Evolutionary conservation across 37 sponge, comb jelly and placozoan genomes (phyloP), one percentile per base, ranked within the genome.

Genomic region (Aplysina aerophoba): DNA sequence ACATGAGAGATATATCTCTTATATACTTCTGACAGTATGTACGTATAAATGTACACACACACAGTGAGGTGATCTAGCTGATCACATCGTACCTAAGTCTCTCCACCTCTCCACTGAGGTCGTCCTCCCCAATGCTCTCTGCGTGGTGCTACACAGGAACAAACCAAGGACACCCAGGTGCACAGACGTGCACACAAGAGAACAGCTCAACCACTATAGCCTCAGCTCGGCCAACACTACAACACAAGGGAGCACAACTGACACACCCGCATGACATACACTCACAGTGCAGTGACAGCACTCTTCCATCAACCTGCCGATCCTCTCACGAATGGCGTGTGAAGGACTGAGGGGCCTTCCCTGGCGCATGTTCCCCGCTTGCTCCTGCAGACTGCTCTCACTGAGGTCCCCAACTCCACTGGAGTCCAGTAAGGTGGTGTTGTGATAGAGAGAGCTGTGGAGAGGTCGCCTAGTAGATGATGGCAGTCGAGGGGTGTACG

Each of bases 251-350:
- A n/a, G n/a, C n/a, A n/a, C n/a, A n/a, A n/a, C n/a, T n/a, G n/a
- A n/a, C n/a, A n/a, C n/a, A n/a, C n/a, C n/a, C n/a, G n/a, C n/a
- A n/a, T n/a, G n/a, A n/a, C 37, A 21, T 19, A 0, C 15, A 30
- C 86, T 68, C 58, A 92, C 92, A 71, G 44, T 62, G 53, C 60
- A 81, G 15, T 85, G 85, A 71, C 87, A 89, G 64, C 90, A 92
- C 34, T 92, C 86, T 0, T 44, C 28, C 40, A 58, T 86, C 62
- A 92, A 69, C 5, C 68, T 39, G 25, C 85, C 56, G 15, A 92
- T 34, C 60, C 86, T 88, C 62, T 89, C 84, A 33, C 79, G 68
- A 19, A 92, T 86, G 4, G 34, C 50, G 21, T 30, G 58, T 15
- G 84, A 55, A 0, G 92, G 89, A 37, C 85, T 87, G 22, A n/a